phyloP scores from a whole-genome alignment of 2,888 invertebrate genomes.

The Cremastinae sp. region DNA sequence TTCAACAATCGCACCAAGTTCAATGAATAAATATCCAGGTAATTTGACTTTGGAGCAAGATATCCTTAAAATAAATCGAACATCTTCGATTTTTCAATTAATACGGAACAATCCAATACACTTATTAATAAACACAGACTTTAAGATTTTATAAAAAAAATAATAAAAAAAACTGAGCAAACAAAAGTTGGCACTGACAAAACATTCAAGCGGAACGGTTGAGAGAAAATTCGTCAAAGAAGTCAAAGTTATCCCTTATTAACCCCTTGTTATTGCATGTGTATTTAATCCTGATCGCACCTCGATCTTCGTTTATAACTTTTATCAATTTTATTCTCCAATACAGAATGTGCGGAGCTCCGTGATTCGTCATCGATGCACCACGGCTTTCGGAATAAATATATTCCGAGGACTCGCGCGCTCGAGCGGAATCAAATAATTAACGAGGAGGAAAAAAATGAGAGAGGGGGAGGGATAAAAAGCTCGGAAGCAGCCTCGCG shows the following conservation, averaged over 20 bases:
- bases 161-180: too few species aligned
- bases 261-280: conserved; percentile 15
- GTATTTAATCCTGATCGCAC: neutral
- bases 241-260: conserved; percentile 18
- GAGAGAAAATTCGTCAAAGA: too few species aligned
- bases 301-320: conserved; percentile 13
- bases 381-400: neutral
- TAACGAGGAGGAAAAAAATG: conserved; percentile 24
- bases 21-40: too few species aligned
- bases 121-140: too few species aligned
- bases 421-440: conserved; percentile 31
- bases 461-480: conserved; percentile 5
- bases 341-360: conserved; percentile 36
- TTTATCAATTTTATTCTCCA: conserved; percentile 47
- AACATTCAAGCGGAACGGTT: too few species aligned
- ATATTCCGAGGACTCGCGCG: conserved; percentile 31
- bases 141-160: too few species aligned
- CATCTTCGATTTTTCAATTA: too few species aligned
- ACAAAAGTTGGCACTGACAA: too few species aligned
- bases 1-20: too few species aligned
- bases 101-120: too few species aligned
- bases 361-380: conserved; percentile 20
- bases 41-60: too few species aligned
- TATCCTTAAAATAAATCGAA: too few species aligned
- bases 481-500: conserved; percentile 4